Conservation (phyloP, 2,797 vertebrate species). For the Naso thynnoides region DNA sequence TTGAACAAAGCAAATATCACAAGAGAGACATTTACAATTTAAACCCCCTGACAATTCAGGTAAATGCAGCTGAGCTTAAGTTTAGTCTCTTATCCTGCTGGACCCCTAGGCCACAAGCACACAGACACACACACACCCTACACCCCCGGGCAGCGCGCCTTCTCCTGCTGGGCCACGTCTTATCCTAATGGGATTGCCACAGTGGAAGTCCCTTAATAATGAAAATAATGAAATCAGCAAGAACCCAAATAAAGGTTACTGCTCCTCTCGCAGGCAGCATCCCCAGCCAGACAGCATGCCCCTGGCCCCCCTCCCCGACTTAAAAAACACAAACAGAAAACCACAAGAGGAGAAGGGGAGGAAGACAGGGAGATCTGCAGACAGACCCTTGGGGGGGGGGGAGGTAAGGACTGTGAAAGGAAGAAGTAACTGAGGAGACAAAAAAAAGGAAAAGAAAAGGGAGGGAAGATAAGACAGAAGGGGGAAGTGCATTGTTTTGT, state of each 20-base stretch:
- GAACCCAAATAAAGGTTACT: conserved; percentile 74
- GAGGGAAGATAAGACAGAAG: neutral
- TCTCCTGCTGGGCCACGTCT: conserved; percentile 76
- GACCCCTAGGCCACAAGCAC: conserved; percentile 32
- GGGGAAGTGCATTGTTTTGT: neutral
- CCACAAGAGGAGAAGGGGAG: conserved; percentile 31
- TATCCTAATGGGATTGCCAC: conserved; percentile 84
- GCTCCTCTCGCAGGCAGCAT: conserved; percentile 59
- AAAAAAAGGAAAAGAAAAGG: neutral
- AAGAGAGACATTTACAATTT: conserved; percentile 46
- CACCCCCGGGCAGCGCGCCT: conserved; percentile 62
- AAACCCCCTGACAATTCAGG: conserved; percentile 40
- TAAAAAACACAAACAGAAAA: conserved; percentile 50
- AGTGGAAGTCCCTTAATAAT: conserved; percentile 79
- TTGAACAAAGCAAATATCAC: conserved; percentile 24
- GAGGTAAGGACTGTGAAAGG: conserved; percentile 31
- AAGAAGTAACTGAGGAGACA: conserved; percentile 34
- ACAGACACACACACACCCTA: conserved; percentile 40
- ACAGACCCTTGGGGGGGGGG: conserved; percentile 40
- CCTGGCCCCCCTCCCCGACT: neutral
- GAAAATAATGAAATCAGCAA: conserved; percentile 82
- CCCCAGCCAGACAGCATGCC: conserved; percentile 48
- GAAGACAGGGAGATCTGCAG: conserved; percentile 32
- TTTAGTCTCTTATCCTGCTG: conserved; percentile 51
- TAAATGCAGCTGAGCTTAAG: conserved; percentile 47